A percentile compares a stretch with the other conserved stretches of the same genome.
These are phyloP conservation scores for Habropoda laboriosa DNA, from an alignment of 1,140 invertebrate species.

Conservation along the genomic window DNA sequence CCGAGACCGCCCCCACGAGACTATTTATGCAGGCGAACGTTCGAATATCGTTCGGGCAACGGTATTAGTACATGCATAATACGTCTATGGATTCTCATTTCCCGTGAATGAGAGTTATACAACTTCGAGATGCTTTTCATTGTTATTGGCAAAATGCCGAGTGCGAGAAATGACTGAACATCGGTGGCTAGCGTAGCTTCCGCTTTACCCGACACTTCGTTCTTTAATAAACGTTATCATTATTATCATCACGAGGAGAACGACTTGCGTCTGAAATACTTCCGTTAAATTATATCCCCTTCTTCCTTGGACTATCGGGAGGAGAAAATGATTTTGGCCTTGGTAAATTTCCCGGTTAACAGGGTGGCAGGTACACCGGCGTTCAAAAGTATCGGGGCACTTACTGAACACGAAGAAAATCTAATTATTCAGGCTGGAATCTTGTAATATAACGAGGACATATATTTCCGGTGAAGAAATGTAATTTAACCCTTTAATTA, in stretches of 20 bases:
- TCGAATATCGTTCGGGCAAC: slow-evolving; percentile 40
- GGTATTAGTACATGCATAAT: slow-evolving; percentile 12
- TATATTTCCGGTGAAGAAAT: no score
- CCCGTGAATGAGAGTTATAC: slow-evolving; percentile 53
- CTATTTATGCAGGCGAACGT: slow-evolving; percentile 7
- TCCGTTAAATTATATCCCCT: background rate
- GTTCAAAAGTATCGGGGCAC: no score
- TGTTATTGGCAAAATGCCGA: slow-evolving; percentile 71
- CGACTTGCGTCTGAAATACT: background rate
- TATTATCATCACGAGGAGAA: slow-evolving; percentile 29
- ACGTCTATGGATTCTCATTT: slow-evolving; percentile 57
- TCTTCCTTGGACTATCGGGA: background rate
- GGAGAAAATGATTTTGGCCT: background rate
- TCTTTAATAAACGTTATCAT: slow-evolving; percentile 50
- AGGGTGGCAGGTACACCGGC: no score
- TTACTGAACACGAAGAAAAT: no score
- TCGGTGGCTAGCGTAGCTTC: slow-evolving; percentile 49
- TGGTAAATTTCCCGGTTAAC: background rate
- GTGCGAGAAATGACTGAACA: slow-evolving; percentile 59
- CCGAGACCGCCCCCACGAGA: background rate
- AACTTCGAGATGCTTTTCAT: slow-evolving; percentile 69
- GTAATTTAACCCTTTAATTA: no score
- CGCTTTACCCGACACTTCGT: slow-evolving; percentile 54
- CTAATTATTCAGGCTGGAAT: no score
- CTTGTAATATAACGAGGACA: no score